Evolutionary conservation across 2,113 vertebrate genomes (phyloP), one percentile per base, ranked within the genome.

Genomic region (Egretta garzetta): DNA sequence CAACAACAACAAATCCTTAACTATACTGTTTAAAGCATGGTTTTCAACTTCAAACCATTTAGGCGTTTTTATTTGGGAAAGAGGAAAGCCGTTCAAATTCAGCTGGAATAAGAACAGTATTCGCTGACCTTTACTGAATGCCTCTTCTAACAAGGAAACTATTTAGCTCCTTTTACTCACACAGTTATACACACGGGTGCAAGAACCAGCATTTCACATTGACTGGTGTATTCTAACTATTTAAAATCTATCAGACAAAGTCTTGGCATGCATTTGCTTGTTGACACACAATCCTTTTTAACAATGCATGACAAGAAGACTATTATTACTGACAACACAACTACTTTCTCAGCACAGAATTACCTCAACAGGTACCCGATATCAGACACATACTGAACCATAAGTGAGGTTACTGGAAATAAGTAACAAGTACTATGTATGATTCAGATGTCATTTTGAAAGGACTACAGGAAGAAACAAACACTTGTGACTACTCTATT

Each of bases 41-140:
- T 37, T 94, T 96, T 80, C 52, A 83, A 71, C 75, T 90, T 93
- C 77, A 84, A 66, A 80, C 47, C 49, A 35, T 90, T 83, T 52
- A 86, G 72, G 43, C 72, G 64, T 91, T 96, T 95, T 83, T 60
- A 80, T 87, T 12, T 64, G 63, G 58, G 89, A 73, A 91, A 89
- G 86, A 94, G 73, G 66, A 97, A 96, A 95, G 64, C 73, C 9
- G 58, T 89, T 96, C 89, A 96, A 68, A 97, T 96, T 94, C 76
- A 91, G 39, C 80, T 95, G 91, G 91, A 97, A 90, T 94, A 93
- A 92, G 83, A 95, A 91, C 84, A 88, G 95, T 60, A 75, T 95
- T 97, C 85, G 39, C 53, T 96, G 96, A 90, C 85, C 88, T 95
- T 94, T 96, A 81, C 86, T 88, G 79, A 96, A 81, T 73, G 93